Base-by-base conservation (phyloP, 2,888 invertebrate species). In the Conus canariensis region DNA sequence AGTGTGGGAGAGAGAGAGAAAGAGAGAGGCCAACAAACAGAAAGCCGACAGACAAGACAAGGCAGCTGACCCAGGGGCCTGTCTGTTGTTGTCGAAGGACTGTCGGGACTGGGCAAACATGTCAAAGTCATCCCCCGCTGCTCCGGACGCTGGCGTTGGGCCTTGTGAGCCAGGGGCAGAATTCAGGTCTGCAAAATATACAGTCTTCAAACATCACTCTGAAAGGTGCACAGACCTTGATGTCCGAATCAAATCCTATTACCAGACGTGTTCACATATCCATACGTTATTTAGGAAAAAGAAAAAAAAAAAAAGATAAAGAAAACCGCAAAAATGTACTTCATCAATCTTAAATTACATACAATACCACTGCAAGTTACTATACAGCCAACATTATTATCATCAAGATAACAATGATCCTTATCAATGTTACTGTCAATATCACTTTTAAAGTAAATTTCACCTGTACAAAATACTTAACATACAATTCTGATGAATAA, bases 101-200 rank as follows among this genome's bases (percentile, higher is more conserved):
- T 96, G 94, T 85, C 96, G 91, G 19, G 99, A 98, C 96, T 99
- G 99, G 64, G 99, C 99, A 96, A 99, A 98, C 98, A 99, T 98
- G 96, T 99, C 99, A 96, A 99, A 99, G 91, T 95, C 94, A 19
- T 93, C 93, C 16, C 92, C 92, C 74, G 87, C 45, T 12, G 90
- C 90, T 14, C 70, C 90, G 14, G 82, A 83, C 0, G 82, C 82
- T 16, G 64, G 64, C 0, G 45, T 45, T 30, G 80, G 80, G 14
- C 30, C 80, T 6, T 80, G 30, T 30, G 80, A 80, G 5, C 30
- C 30, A 25, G 80, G 45, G 12, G 82, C 82, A 58, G 82, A 83
- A 19, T 83, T 83, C 82, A 83, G 56, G 25, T 83, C 82, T 83
- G 58, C 16, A 83, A 16, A 56, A 77, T 25, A 56, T 3, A 58